Evolutionary conservation across 2,113 vertebrate genomes (phyloP), one percentile per base, ranked within the genome.

Genomic region (Trichechus manatus): DNA sequence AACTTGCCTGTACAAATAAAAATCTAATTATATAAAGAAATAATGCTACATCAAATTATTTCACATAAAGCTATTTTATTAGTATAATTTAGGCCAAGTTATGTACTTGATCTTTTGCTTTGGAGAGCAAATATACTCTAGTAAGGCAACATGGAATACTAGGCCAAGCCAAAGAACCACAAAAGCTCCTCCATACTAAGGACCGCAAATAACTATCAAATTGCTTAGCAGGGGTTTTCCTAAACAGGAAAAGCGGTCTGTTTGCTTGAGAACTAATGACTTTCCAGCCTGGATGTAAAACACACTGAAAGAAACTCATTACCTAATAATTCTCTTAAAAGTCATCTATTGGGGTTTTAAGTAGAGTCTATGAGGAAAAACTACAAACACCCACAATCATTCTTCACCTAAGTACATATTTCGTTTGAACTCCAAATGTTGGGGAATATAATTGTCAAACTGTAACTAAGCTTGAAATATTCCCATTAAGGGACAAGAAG

Each of bases 291-390:
- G 33, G 1, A 27, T 6, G 2, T 27, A 59, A 81, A 87, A 91
- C 36, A 61, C 20, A 94, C 17, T 74, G 81, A 59, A 94, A 84
- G 33, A 88, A 81, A 56, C 14, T 91, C 86, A 93, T 87, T 79
- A 81, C 23, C 39, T 94, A 93, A 9, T 44, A 84, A 93, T 92
- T 97, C 25, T 92, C 19, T 72, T 85, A 82, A 79, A 96, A 90
- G 53, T 50, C 10, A 91, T 50, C 53, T 70, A 29, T 59, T 36
- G 79, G 47, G 17, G 50, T 79, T 83, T 93, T 86, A 92, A 96
- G 39, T n/a, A 68, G 25, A 50, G 9, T 33, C 31, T 68, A 31
- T 23, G 29, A 50, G 42, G 42, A 14, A 83, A 92, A 83, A 89
- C 27, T 33, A 79, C n/a, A 74, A 80, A 77, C 20, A 23, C 1